Conservation (phyloP, 2,113 vertebrate genomes). For the Anoplopoma fimbria region DNA sequence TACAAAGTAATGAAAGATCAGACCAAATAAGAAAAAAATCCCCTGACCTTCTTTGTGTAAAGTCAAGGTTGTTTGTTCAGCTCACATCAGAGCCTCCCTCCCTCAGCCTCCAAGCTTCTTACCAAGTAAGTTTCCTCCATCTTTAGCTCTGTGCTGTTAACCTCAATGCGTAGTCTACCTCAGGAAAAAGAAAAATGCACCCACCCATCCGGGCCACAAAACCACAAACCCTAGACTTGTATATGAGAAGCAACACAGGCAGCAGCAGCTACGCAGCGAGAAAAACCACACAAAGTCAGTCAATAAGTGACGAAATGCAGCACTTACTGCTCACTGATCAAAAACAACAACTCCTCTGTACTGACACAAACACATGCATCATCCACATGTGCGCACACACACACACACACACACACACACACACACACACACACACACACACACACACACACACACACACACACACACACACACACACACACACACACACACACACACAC, state of each 20-base stretch:
- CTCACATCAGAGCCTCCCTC: constrained; percentile 11
- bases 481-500: neutral
- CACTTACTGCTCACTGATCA: too few species aligned
- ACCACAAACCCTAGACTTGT: constrained; percentile 60
- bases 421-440: neutral
- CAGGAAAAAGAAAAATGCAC: constrained; percentile 73
- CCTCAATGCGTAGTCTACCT: constrained; percentile 63
- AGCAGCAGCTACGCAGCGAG: constrained; percentile 10
- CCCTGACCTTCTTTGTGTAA: neutral
- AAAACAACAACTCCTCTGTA: constrained; percentile 51
- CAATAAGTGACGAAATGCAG: constrained; percentile 55
- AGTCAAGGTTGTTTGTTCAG: constrained; percentile 32
- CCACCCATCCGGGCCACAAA: constrained; percentile 80
- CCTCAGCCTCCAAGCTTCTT: constrained; percentile 1
- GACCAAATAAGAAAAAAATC: neutral
- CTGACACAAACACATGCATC: too few species aligned
- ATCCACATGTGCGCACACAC: too few species aligned
- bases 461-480: neutral
- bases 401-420: neutral
- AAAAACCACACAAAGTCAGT: constrained; percentile 62
- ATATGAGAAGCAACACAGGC: constrained; percentile 19
- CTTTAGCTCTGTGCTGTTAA: constrained; percentile 59
- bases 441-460: constrained; percentile 8
- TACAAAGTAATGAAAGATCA: neutral
- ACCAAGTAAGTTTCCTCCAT: constrained; percentile 40